Conservation (phyloP, 2,113 vertebrate species). For the Petrocephalus zakoni region DNA sequence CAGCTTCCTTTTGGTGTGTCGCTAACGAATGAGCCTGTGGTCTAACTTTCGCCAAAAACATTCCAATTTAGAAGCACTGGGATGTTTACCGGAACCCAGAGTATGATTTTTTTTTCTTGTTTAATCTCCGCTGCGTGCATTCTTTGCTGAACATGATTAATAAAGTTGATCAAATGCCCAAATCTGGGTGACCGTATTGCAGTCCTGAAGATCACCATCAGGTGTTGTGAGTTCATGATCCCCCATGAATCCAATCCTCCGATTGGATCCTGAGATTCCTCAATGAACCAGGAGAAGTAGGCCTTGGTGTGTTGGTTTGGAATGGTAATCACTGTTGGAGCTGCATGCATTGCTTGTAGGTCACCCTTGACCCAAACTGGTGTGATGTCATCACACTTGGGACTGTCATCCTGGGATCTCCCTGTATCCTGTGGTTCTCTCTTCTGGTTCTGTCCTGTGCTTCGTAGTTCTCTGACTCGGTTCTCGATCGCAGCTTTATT, state of each 20-base stretch:
- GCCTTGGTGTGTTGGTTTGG: neutral
- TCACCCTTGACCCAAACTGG: neutral
- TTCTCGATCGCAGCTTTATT: neutral
- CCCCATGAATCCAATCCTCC: neutral
- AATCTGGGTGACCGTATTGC: neutral
- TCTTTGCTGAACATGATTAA: neutral
- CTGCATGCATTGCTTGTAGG: constrained; percentile 15
- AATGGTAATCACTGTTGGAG: neutral
- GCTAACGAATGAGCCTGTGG: neutral
- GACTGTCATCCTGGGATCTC: neutral
- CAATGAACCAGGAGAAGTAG: neutral
- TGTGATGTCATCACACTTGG: neutral
- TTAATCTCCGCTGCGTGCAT: neutral
- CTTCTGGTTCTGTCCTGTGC: too few species aligned
- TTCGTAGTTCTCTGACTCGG: neutral
- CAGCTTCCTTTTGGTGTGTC: neutral
- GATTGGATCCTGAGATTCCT: neutral
- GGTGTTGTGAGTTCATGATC: neutral
- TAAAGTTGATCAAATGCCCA: neutral
- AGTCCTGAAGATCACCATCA: too few species aligned
- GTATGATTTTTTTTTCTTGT: neutral
- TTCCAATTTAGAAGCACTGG: neutral
- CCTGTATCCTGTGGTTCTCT: neutral
- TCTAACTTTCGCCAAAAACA: neutral
- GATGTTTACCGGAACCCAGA: neutral